Percentiles rank a stretch among this genome's conserved stretches.
phyloP scores from a whole-genome alignment of 2,888 invertebrate species.

The Nysson spinosus region DNA sequence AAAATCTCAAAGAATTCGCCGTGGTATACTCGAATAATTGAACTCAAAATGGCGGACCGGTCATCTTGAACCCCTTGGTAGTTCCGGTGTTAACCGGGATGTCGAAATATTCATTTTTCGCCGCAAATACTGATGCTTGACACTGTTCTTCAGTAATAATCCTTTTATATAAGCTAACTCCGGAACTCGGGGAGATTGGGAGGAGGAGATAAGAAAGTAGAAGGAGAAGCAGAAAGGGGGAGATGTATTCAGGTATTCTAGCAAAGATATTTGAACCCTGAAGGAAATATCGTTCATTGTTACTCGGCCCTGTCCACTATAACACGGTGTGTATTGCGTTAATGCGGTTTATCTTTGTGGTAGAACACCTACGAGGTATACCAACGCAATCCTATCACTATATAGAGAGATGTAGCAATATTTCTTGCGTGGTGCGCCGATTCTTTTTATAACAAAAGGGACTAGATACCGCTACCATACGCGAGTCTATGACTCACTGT shows the following conservation, averaged over 20 bases:
- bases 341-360: conserved; percentile 31
- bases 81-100: no score
- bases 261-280: conserved; percentile 16
- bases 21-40: no score
- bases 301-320: conserved; percentile 26
- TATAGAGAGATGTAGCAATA: conserved; percentile 53
- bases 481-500: conserved; percentile 41
- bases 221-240: conserved; percentile 9
- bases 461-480: conserved; percentile 36
- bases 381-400: conserved; percentile 43
- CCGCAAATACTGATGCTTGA: conserved; percentile 2
- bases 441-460: conserved; percentile 58
- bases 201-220: conserved; percentile 1
- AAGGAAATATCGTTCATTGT: conserved; percentile 38
- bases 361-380: conserved; percentile 47
- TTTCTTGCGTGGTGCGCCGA: conserved; percentile 49
- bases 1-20: no score
- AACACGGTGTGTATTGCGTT: conserved; percentile 24
- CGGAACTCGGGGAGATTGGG: conserved; percentile 5
- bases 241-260: conserved; percentile 17
- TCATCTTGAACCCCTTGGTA: no score
- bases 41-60: no score
- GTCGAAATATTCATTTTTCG: no score
- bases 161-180: conserved; percentile 4
- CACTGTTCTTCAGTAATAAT: conserved; percentile 14